phyloP scores from a whole-genome alignment of 2,797 vertebrate genomes.

The Varecia variegata region DNA sequence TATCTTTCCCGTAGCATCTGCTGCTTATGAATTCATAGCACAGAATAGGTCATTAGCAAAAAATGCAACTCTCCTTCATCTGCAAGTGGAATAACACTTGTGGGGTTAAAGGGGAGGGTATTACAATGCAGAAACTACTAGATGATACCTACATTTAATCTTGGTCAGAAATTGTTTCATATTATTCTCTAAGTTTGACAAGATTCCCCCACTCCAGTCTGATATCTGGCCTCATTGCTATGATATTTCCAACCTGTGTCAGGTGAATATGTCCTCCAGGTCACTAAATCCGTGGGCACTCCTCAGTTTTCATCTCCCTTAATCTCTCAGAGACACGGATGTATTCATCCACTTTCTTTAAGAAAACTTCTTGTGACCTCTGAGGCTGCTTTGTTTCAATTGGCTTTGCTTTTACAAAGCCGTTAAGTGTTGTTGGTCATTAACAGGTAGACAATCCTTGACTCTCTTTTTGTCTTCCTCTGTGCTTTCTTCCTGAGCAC shows the following conservation, averaged over 20 bases:
- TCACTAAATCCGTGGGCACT: background rate
- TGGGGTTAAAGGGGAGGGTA: rapidly evolving
- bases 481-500: background rate
- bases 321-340: background rate
- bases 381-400: background rate
- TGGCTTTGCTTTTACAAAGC: background rate
- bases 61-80: background rate
- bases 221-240: background rate
- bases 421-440: background rate
- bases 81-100: background rate
- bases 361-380: background rate
- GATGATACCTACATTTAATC: background rate
- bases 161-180: background rate
- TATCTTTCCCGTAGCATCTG: background rate
- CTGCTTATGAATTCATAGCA: background rate
- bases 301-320: background rate
- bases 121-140: background rate
- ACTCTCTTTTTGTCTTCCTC: background rate
- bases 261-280: background rate
- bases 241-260: background rate
- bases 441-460: background rate
- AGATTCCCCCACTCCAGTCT: background rate
- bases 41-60: background rate
- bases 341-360: background rate
- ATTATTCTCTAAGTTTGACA: background rate